Evolutionary conservation across 1,140 invertebrate genomes (phyloP).

Genomic region (Hycleus cichorii): DNA sequence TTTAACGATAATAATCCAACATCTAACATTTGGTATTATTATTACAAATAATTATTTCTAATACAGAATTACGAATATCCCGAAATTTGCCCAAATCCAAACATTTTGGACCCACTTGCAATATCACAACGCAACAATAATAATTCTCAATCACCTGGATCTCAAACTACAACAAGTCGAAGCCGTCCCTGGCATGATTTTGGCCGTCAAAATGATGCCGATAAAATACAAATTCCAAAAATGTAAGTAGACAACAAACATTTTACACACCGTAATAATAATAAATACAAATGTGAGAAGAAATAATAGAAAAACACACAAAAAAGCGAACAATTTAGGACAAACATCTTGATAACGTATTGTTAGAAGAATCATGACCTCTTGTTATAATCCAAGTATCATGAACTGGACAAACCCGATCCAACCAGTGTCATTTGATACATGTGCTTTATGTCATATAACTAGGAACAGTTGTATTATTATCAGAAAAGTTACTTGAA

Average conservation of each 20-base stretch:
- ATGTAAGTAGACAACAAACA: conserved; percentile 62
- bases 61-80: conserved; percentile 80
- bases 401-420: conserved; percentile 36
- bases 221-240: conserved; percentile 97
- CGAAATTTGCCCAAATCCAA: conserved; percentile 65
- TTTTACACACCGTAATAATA: neutral
- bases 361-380: conserved; percentile 16
- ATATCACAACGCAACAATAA: conserved; percentile 53
- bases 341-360: neutral
- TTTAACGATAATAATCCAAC: no score
- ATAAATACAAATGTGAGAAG: no score
- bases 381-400: conserved; percentile 21
- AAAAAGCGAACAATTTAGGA: no score
- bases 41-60: conserved; percentile 14
- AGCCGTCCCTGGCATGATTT: conserved; percentile 87
- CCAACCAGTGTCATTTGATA: conserved; percentile 24
- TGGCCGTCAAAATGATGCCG: conserved; percentile 83
- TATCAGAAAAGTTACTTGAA: conserved; percentile 23
- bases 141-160: conserved; percentile 54
- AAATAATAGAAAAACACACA: no score
- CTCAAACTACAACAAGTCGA: conserved; percentile 48
- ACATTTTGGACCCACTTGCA: conserved; percentile 40
- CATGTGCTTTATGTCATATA: conserved; percentile 25
- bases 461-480: conserved; percentile 22
- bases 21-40: no score